These are phyloP conservation scores for Cryptotis parvus DNA, from an alignment of 2,113 vertebrate genomes.

Conservation along the genomic window DNA sequence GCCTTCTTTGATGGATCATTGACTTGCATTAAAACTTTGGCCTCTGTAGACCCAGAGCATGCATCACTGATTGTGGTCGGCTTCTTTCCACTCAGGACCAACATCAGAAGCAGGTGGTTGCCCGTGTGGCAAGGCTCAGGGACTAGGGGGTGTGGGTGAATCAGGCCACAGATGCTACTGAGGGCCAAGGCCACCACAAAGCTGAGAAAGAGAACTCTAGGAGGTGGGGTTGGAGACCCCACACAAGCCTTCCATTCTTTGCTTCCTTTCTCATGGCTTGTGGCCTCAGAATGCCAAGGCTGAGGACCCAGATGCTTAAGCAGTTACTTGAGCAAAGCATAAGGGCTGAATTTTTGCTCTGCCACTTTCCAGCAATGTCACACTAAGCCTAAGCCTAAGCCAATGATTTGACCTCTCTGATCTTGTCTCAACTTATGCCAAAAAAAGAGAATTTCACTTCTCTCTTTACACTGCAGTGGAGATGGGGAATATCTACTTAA, in stretches of 20 bases:
- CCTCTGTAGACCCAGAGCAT: fast-evolving
- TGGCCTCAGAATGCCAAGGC: too few relatives aligned
- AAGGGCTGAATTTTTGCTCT: background rate
- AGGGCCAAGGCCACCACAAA: background rate
- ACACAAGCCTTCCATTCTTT: background rate
- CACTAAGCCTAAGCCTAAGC: background rate
- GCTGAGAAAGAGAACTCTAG: background rate
- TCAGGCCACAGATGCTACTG: background rate
- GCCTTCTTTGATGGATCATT: background rate
- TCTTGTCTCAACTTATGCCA: background rate
- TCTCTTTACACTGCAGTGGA: background rate
- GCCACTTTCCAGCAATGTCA: background rate
- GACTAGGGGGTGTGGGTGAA: background rate
- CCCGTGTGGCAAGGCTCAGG: too few relatives aligned
- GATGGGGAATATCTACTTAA: background rate
- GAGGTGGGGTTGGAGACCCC: background rate
- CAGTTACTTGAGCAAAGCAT: fast-evolving
- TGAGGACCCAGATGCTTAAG: too few relatives aligned
- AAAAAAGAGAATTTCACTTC: background rate
- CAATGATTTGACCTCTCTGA: background rate
- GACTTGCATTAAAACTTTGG: background rate
- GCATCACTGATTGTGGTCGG: background rate
- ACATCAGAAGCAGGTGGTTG: too few relatives aligned
- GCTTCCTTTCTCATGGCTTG: background rate
- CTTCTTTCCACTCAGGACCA: too few relatives aligned